These are phyloP conservation scores for Cotesia congregata DNA, from an alignment of 2,888 invertebrate genomes.

Conservation along the genomic window DNA sequence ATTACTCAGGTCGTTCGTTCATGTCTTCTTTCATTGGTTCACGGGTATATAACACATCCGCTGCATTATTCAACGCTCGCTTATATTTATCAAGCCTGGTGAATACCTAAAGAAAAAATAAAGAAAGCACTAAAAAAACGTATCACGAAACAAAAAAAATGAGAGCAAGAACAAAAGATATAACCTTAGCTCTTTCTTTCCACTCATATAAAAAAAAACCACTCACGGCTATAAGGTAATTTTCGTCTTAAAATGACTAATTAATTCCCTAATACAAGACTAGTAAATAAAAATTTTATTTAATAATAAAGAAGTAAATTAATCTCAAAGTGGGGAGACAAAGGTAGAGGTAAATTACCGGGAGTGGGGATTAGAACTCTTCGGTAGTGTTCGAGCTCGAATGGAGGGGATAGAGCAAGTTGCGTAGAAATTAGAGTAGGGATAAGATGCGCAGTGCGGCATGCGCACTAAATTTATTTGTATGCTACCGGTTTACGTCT, in stretches of 20 bases:
- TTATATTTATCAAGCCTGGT: slow-evolving; percentile 64
- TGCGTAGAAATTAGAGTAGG: slow-evolving; percentile 19
- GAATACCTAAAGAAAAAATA: slow-evolving; percentile 27
- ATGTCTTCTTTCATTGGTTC: slow-evolving; percentile 50
- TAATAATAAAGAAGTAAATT: slow-evolving; percentile 38
- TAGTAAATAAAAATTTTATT: slow-evolving; percentile 37
- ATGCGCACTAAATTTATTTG: slow-evolving; percentile 52
- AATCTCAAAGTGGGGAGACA: slow-evolving; percentile 26
- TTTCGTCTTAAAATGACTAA: neutral
- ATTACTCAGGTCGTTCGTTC: slow-evolving; percentile 1
- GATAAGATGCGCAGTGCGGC: slow-evolving; percentile 29
- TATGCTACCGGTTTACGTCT: slow-evolving; percentile 60
- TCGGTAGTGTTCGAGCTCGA: neutral
- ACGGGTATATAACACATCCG: slow-evolving; percentile 48
- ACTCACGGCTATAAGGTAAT: neutral
- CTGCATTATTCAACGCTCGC: slow-evolving; percentile 64
- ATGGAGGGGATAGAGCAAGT: neutral
- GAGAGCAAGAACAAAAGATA: neutral
- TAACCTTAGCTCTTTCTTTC: no score
- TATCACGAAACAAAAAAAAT: slow-evolving; percentile 20
- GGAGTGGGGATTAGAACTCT: neutral
- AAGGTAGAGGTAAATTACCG: slow-evolving; percentile 12
- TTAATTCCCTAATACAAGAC: neutral
- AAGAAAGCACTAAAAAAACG: neutral
- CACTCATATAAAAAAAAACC: neutral